Evolutionary conservation across 92 coral and sea anemone genomes (phyloP).

Genomic region (Paragorgia papillata): DNA sequence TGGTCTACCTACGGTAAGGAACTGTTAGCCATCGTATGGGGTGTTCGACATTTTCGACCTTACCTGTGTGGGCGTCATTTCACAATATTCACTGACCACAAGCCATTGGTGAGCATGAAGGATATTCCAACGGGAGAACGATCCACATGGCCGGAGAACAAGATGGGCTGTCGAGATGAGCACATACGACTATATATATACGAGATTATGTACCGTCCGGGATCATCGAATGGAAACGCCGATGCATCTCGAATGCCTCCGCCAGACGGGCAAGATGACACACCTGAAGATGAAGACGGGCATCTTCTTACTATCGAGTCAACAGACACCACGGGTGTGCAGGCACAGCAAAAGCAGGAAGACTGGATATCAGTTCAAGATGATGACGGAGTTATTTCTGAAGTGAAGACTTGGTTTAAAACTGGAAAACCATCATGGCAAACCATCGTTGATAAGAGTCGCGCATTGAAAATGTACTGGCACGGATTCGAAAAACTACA

Average conservation of each 20-base stretch:
- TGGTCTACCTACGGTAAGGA: slow-evolving; percentile 35
- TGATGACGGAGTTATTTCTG: slow-evolving; percentile 43
- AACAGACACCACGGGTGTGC: background rate
- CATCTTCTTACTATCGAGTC: background rate
- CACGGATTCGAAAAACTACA: slow-evolving; percentile 24
- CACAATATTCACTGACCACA: slow-evolving; percentile 14
- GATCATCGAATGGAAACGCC: background rate
- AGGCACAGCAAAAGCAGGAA: background rate
- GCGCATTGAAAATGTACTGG: slow-evolving; percentile 34
- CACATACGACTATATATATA: slow-evolving; percentile 13
- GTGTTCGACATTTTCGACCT: slow-evolving; percentile 39
- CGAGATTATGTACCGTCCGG: background rate
- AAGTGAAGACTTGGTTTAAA: slow-evolving; percentile 48
- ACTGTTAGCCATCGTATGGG: slow-evolving; percentile 39
- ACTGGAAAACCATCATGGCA: slow-evolving; percentile 10
- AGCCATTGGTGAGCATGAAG: slow-evolving; percentile 15
- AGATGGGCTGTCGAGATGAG: background rate
- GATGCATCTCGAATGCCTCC: background rate
- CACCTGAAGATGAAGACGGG: background rate
- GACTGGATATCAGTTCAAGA: slow-evolving; percentile 7
- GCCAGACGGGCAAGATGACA: background rate
- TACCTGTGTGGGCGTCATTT: slow-evolving; percentile 27
- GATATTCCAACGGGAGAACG: background rate
- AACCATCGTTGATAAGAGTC: slow-evolving; percentile 13
- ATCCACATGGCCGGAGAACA: background rate